phyloP scores from a whole-genome alignment of 2,888 invertebrate genomes.

The Spilosoma lubricipeda region DNA sequence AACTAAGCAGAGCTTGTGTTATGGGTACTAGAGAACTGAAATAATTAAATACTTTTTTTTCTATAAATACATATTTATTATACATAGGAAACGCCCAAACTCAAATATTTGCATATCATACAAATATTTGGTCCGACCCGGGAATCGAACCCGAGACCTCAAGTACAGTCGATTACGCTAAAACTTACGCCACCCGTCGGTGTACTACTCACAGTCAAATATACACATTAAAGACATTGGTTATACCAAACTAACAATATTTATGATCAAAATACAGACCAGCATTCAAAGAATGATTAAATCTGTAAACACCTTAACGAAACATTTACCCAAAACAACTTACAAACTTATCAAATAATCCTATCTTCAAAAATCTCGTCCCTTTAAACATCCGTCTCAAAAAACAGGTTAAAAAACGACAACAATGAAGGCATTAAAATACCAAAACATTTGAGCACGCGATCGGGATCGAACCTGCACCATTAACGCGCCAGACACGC shows the following conservation, averaged over 20 bases:
- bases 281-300: background rate
- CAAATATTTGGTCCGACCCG: too few species aligned
- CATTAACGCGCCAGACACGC: constrained; percentile 76
- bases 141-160: too few species aligned
- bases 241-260: background rate
- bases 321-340: constrained; percentile 17
- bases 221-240: too few species aligned
- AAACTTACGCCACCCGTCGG: too few species aligned
- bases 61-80: too few species aligned
- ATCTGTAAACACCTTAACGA: constrained; percentile 8
- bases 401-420: constrained; percentile 52
- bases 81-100: too few species aligned
- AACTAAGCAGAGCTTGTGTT: too few species aligned
- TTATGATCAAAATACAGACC: background rate
- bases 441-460: constrained; percentile 74
- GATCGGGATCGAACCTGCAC: constrained; percentile 76
- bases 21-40: too few species aligned
- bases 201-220: too few species aligned
- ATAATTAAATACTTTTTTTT: too few species aligned
- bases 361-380: constrained; percentile 51
- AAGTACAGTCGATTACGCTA: too few species aligned
- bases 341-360: constrained; percentile 34
- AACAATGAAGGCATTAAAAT: constrained; percentile 65
- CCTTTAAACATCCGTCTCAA: constrained; percentile 39
- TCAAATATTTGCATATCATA: too few species aligned